A percentile compares a stretch with the other conserved stretches of the same genome.
These are phyloP conservation scores for Scylla paramamosain DNA, from an alignment of 1,140 invertebrate genomes.

Conservation along the genomic window DNA sequence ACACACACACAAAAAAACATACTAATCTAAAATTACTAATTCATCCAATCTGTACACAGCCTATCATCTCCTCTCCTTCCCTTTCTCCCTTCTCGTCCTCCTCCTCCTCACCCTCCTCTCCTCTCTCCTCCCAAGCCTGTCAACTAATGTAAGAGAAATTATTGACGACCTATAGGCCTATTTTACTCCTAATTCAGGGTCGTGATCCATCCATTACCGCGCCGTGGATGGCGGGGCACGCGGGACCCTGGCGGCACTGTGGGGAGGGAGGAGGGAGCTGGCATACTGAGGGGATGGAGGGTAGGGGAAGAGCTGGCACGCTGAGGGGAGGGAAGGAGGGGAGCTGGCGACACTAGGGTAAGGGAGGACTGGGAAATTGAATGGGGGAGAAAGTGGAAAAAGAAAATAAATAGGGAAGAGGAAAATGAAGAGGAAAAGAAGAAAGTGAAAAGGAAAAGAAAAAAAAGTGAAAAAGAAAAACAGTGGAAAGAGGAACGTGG, in stretches of 20 bases:
- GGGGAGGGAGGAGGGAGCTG: not conserved
- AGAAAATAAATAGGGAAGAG: no score
- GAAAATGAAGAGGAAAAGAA: not conserved
- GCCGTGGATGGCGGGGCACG: not conserved
- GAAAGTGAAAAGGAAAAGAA: not conserved
- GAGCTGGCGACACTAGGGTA: not conserved
- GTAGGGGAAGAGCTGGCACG: not conserved
- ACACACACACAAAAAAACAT: no score
- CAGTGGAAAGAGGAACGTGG: not conserved
- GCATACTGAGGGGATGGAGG: not conserved
- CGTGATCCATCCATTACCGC: slow-evolving; percentile 61
- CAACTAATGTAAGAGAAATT: slow-evolving; percentile 62
- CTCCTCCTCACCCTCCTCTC: not conserved
- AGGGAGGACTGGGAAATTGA: not conserved
- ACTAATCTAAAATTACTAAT: not conserved
- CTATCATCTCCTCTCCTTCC: not conserved
- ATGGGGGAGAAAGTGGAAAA: not conserved
- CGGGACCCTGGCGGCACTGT: not conserved
- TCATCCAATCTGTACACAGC: not conserved
- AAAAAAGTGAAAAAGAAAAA: not conserved
- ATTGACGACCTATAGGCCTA: slow-evolving; percentile 68
- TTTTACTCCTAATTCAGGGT: slow-evolving; percentile 62
- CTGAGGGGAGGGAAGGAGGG: not conserved
- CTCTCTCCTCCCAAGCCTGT: slow-evolving; percentile 13
- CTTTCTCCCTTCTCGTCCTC: not conserved